Percentiles rank a stretch among this genome's conserved stretches.
Conservation (phyloP, 2,113 vertebrate genomes). For the Thalassoma bifasciatum region DNA sequence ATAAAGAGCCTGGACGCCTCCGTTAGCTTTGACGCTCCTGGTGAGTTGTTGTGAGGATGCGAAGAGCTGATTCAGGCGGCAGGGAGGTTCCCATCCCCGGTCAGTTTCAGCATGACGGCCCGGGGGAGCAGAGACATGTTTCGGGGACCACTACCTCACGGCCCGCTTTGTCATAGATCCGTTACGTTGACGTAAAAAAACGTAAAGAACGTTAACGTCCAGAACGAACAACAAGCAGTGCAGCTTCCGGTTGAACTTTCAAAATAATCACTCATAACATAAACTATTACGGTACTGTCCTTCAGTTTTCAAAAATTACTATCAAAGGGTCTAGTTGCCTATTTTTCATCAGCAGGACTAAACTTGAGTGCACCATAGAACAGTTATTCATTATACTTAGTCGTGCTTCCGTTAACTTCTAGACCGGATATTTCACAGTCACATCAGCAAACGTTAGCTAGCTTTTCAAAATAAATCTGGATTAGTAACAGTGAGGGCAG, state of each 20-base stretch:
- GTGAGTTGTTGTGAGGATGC: neutral
- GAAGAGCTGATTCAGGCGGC: conserved; percentile 25
- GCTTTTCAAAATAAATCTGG: no score
- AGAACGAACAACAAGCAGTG: neutral
- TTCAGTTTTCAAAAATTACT: no score
- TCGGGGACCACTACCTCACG: conserved; percentile 25
- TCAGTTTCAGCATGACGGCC: conserved; percentile 13
- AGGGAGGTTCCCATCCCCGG: conserved; percentile 48
- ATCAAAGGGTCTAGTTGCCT: no score
- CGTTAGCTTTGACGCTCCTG: neutral
- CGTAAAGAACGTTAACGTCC: conserved; percentile 8
- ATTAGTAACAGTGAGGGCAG: no score
- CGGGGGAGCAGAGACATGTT: conserved; percentile 52
- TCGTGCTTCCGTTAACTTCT: no score
- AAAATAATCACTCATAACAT: conserved; percentile 27
- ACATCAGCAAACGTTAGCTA: no score
- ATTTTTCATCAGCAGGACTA: no score
- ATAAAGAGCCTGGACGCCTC: conserved; percentile 28
- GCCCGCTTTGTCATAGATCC: conserved; percentile 35
- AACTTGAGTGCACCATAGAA: no score
- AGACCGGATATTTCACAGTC: no score
- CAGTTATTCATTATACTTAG: no score
- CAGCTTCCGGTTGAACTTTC: conserved; percentile 57
- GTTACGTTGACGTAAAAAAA: conserved; percentile 50
- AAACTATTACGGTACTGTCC: neutral